phyloP scores from a whole-genome alignment of 2,888 invertebrate species.

The Drosophila mercatorum region DNA sequence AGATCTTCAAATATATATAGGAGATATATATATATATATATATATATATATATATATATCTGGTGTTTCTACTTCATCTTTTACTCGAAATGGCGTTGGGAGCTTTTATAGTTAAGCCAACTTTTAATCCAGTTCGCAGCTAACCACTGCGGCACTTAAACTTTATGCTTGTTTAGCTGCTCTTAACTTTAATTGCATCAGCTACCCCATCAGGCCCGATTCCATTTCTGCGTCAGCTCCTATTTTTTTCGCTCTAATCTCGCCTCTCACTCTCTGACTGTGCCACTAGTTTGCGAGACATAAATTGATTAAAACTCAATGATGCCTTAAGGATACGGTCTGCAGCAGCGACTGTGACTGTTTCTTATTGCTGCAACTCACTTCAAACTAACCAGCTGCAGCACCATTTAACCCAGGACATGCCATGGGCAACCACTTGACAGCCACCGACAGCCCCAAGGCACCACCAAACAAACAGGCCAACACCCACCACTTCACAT shows the following conservation, averaged over 20 bases:
- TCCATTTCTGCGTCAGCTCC: not conserved
- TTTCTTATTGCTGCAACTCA: slow-evolving; percentile 45
- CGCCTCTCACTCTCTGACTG: not conserved
- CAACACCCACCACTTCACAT: slow-evolving; percentile 1
- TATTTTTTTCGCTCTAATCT: slow-evolving; percentile 14
- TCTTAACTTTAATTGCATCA: slow-evolving; percentile 57
- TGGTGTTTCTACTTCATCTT: slow-evolving; percentile 38
- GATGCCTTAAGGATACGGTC: slow-evolving; percentile 45
- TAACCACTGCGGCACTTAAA: slow-evolving; percentile 41
- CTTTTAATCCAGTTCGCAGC: slow-evolving; percentile 48
- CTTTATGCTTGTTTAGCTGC: slow-evolving; percentile 47
- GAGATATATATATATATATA: too few species aligned
- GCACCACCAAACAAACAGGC: slow-evolving; percentile 4
- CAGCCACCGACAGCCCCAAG: slow-evolving; percentile 27
- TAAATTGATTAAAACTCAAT: slow-evolving; percentile 72
- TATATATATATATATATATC: not conserved
- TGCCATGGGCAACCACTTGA: slow-evolving; percentile 48
- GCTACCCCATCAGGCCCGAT: slow-evolving; percentile 17
- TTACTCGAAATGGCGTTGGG: slow-evolving; percentile 10
- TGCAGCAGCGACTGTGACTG: slow-evolving; percentile 15
- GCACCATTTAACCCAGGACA: slow-evolving; percentile 49
- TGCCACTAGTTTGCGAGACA: slow-evolving; percentile 21
- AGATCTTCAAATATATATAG: too few species aligned
- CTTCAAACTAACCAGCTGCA: slow-evolving; percentile 48
- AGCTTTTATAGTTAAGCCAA: slow-evolving; percentile 34